phyloP scores from a whole-genome alignment of 2,113 vertebrate genomes.

The Corvus hawaiiensis region DNA sequence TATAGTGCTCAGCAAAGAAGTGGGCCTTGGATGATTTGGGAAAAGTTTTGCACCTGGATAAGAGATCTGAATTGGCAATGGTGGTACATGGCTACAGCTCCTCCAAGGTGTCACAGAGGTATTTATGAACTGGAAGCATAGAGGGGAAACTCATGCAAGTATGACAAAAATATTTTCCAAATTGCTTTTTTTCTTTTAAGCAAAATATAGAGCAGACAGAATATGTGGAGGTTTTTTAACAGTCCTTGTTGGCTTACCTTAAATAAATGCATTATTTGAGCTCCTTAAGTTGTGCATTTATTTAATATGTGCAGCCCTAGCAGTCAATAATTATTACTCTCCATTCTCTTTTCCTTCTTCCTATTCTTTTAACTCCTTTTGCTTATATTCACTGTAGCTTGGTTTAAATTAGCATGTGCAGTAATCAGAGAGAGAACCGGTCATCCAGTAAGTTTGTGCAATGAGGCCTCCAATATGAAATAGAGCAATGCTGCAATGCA shows the following conservation, averaged over 20 bases:
- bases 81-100: not conserved
- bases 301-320: not conserved
- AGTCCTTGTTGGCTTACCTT: not conserved
- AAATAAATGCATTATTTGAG: not conserved
- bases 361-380: not conserved
- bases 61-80: not conserved
- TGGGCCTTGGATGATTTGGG: not conserved
- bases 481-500: not conserved
- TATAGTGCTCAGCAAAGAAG: not conserved
- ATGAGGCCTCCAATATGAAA: not conserved
- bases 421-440: not conserved
- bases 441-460: not conserved
- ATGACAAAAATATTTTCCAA: not conserved
- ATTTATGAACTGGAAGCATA: not conserved
- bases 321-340: not conserved
- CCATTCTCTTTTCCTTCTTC: not conserved
- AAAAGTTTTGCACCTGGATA: not conserved
- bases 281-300: not conserved
- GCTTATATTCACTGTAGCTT: not conserved
- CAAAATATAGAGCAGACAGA: not conserved
- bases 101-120: not conserved
- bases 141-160: not conserved
- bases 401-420: not conserved
- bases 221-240: fast-evolving
- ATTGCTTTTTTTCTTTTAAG: not conserved